phyloP scores from a whole-genome alignment of 1,140 invertebrate species.

The Patella vulgata region DNA sequence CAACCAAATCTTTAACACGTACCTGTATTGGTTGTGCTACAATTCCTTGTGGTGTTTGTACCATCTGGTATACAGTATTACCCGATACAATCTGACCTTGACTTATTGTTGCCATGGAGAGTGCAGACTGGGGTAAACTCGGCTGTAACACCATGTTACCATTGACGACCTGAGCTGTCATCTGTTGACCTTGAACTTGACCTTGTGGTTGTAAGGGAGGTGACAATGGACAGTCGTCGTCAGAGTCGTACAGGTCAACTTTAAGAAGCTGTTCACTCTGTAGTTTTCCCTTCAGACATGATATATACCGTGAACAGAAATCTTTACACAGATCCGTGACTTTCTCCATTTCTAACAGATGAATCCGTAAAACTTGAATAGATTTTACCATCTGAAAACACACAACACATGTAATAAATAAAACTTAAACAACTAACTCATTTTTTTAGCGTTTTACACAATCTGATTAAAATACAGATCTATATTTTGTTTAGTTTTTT shows the following conservation, averaged over 20 bases:
- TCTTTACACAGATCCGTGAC: constrained; percentile 67
- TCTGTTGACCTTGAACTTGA: constrained; percentile 22
- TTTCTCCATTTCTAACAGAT: constrained; percentile 67
- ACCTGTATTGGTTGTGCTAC: constrained; percentile 71
- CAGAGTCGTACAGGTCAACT: constrained; percentile 46
- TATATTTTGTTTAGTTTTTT: too few species aligned
- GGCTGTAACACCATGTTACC: constrained; percentile 56
- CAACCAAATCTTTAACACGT: too few species aligned
- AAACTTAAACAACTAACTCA: too few species aligned
- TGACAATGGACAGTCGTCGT: constrained; percentile 11
- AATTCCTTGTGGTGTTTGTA: constrained; percentile 70
- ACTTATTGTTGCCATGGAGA: constrained; percentile 59
- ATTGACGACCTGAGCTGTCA: constrained; percentile 33
- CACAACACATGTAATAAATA: constrained; percentile 3
- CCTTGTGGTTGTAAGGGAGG: background rate
- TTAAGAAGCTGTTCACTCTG: constrained; percentile 61
- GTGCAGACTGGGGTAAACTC: constrained; percentile 49
- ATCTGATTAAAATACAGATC: too few species aligned
- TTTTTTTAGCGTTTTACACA: too few species aligned
- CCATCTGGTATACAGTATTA: constrained; percentile 69
- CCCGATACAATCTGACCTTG: constrained; percentile 67
- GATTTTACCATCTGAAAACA: constrained; percentile 65
- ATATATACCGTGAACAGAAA: constrained; percentile 66
- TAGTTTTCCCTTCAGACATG: constrained; percentile 64
- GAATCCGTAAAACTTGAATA: constrained; percentile 66